A percentile compares a stretch with the other conserved stretches of the same genome.
Evolutionary conservation across 2,888 invertebrate genomes (phyloP).

Genomic region (Antitype chi): DNA sequence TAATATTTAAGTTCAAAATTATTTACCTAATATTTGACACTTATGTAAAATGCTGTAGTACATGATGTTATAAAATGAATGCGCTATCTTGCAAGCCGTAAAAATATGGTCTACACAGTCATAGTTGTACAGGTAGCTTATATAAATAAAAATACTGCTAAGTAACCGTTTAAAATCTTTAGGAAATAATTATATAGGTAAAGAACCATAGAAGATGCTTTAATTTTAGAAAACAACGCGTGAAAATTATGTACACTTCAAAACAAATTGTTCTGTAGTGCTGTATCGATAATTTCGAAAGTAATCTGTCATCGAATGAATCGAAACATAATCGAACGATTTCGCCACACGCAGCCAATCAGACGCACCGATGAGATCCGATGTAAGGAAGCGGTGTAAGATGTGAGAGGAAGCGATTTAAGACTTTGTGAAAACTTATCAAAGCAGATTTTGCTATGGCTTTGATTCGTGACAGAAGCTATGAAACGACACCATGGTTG

Average conservation of each 20-base stretch:
- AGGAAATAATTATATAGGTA: too few relatives aligned
- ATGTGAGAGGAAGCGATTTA: constrained; percentile 55
- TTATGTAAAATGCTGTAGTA: too few relatives aligned
- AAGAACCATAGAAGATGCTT: background rate
- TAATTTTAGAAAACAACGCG: constrained; percentile 24
- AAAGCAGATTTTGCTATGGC: background rate
- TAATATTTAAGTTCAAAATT: too few relatives aligned
- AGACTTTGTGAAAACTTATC: background rate
- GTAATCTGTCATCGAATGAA: constrained; percentile 89
- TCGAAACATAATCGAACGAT: constrained; percentile 87
- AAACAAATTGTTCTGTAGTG: constrained; percentile 70
- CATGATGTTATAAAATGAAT: background rate
- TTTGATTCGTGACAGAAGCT: background rate
- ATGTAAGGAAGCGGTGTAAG: constrained; percentile 72
- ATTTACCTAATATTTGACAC: too few relatives aligned
- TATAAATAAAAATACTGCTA: background rate
- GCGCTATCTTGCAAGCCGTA: background rate
- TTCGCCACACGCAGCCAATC: constrained; percentile 90
- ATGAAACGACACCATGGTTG: too few relatives aligned
- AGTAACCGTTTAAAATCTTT: background rate
- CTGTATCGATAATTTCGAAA: constrained; percentile 71
- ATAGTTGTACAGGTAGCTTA: background rate
- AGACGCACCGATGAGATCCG: constrained; percentile 86
- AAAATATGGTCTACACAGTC: background rate
- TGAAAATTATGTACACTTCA: constrained; percentile 42